Evolutionary conservation across 2,797 vertebrate species (phyloP).

Genomic region (Eutrigla gurnardus): DNA sequence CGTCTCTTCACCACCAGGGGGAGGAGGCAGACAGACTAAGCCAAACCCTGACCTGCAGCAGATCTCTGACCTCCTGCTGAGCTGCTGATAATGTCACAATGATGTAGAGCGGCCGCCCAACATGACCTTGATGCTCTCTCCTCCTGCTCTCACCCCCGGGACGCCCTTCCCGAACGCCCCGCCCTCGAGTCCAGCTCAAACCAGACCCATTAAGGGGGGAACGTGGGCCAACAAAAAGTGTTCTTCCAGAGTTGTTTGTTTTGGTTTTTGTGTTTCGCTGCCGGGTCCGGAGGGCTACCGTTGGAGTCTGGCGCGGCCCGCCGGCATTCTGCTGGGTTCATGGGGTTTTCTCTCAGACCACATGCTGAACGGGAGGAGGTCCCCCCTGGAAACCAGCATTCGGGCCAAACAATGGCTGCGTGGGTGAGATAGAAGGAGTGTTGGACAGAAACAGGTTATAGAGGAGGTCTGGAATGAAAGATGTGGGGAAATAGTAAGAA

Average conservation of each 20-base stretch:
- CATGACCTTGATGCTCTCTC: slow-evolving; percentile 76
- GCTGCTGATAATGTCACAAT: slow-evolving; percentile 66
- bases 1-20: slow-evolving; percentile 63
- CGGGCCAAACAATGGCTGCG: slow-evolving; percentile 56
- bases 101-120: slow-evolving; percentile 59
- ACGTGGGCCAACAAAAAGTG: slow-evolving; percentile 60
- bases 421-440: slow-evolving; percentile 46
- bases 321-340: slow-evolving; percentile 70
- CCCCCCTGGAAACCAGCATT: slow-evolving; percentile 43
- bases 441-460: slow-evolving; percentile 24
- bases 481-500: slow-evolving; percentile 22
- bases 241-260: slow-evolving; percentile 38
- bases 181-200: slow-evolving; percentile 65
- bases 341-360: slow-evolving; percentile 60
- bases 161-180: slow-evolving; percentile 57
- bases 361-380: slow-evolving; percentile 56
- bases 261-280: slow-evolving; percentile 61
- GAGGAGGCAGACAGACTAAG: slow-evolving; percentile 55
- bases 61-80: slow-evolving; percentile 55
- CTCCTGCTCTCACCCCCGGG: slow-evolving; percentile 60
- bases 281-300: slow-evolving; percentile 66
- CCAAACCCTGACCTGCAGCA: not conserved
- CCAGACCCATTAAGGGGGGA: slow-evolving; percentile 70
- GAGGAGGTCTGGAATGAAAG: slow-evolving; percentile 5
- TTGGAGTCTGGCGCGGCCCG: slow-evolving; percentile 65